These are phyloP conservation scores for Plecotus auritus DNA, from an alignment of 2,113 vertebrate genomes.

Conservation along the genomic window DNA sequence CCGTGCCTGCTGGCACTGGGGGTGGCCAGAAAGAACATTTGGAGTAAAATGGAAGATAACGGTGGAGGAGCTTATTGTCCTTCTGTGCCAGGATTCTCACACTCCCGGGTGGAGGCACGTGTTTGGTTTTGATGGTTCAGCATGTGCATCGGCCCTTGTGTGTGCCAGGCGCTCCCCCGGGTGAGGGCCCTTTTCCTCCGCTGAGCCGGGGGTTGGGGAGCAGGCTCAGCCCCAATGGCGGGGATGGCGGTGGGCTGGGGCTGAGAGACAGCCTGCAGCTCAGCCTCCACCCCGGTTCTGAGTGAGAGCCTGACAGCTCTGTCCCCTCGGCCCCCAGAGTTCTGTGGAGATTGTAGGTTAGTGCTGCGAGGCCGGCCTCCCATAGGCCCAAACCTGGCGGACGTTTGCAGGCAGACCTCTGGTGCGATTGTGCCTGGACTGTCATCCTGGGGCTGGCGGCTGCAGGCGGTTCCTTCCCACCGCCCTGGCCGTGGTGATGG, in stretches of 20 bases:
- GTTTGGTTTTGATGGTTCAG: accelerated
- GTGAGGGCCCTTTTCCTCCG: neutral
- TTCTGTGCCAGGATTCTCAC: neutral
- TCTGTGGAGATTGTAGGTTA: neutral
- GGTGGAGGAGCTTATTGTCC: accelerated
- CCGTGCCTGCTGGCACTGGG: neutral
- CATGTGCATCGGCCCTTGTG: accelerated
- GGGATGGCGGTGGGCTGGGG: neutral
- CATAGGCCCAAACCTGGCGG: neutral
- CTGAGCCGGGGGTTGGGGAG: neutral
- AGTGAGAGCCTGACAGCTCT: neutral
- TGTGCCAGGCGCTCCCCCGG: neutral
- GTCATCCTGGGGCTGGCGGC: neutral
- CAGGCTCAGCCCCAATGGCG: neutral
- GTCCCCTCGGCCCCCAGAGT: neutral
- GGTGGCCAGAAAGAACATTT: accelerated
- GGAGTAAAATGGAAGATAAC: accelerated
- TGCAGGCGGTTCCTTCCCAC: neutral
- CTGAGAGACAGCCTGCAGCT: neutral
- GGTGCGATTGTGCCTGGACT: accelerated
- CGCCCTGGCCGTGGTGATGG: accelerated
- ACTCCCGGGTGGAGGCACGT: accelerated
- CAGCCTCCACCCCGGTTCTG: neutral
- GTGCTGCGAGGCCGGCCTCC: accelerated
- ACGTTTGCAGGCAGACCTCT: neutral